Percentiles rank a stretch among this genome's conserved stretches.
Evolutionary conservation across 1,140 invertebrate genomes (phyloP).

Genomic region (Anthonomus grandis): DNA sequence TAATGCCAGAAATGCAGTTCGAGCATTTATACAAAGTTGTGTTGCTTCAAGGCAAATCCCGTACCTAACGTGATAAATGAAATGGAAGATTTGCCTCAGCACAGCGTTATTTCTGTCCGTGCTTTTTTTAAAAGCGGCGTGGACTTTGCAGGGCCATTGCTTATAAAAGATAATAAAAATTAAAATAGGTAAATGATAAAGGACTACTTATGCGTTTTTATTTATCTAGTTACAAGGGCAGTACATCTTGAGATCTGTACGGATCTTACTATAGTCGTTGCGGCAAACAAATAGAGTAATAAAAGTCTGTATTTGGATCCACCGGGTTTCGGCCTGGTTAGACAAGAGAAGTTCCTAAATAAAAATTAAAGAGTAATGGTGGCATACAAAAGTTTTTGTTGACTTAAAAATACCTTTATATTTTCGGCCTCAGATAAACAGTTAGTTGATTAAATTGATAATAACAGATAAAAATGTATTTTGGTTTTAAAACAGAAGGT

Average conservation of each 20-base stretch:
- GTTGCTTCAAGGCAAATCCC: constrained; percentile 13
- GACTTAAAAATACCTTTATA: too few species aligned
- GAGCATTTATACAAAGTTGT: not conserved
- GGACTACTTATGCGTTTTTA: not conserved
- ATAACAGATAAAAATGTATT: too few species aligned
- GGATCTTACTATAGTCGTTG: too few species aligned
- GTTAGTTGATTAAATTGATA: too few species aligned
- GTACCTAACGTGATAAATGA: constrained; percentile 20
- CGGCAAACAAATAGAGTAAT: too few species aligned
- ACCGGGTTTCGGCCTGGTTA: too few species aligned
- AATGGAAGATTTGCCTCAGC: constrained; percentile 41
- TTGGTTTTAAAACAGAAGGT: too few species aligned
- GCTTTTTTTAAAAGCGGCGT: constrained; percentile 35
- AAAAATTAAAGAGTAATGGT: too few species aligned
- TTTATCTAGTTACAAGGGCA: not conserved
- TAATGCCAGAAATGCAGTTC: not conserved
- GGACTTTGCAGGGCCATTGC: not conserved
- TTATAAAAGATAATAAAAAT: not conserved
- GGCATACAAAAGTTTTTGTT: too few species aligned
- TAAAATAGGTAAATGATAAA: not conserved
- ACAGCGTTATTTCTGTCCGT: constrained; percentile 29
- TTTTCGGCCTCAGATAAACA: too few species aligned
- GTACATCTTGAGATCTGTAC: not conserved
- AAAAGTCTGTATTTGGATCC: too few species aligned
- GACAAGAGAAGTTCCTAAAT: too few species aligned